phyloP scores from a whole-genome alignment of 2,797 vertebrate genomes.

The Tadarida brasiliensis region DNA sequence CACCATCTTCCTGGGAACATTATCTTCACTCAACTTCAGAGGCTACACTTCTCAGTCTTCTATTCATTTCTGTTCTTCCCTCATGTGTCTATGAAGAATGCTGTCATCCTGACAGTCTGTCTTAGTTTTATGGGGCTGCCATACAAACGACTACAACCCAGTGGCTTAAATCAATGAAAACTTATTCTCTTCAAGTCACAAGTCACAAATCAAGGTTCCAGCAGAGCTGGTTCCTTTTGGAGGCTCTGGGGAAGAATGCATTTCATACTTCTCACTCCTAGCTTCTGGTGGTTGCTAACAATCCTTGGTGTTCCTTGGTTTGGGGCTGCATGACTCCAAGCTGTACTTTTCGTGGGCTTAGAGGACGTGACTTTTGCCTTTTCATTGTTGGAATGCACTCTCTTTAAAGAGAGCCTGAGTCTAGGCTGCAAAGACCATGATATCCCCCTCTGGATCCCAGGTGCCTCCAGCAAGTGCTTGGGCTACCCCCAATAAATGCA shows the following conservation, averaged over 20 bases:
- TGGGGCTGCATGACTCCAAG: neutral
- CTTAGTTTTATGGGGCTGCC: neutral
- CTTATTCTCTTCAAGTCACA: neutral
- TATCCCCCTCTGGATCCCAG: neutral
- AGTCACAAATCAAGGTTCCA: neutral
- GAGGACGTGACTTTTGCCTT: neutral
- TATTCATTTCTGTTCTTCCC: neutral
- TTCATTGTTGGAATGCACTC: neutral
- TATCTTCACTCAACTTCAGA: neutral
- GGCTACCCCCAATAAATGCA: neutral
- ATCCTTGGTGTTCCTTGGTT: neutral
- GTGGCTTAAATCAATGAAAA: conserved; percentile 15
- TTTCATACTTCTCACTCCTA: neutral
- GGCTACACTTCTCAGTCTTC: neutral
- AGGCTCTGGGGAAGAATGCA: neutral
- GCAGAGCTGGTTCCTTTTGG: neutral
- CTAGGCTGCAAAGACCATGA: neutral
- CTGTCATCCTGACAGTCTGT: neutral
- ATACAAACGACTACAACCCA: neutral
- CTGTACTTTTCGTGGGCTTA: neutral
- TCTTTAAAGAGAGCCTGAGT: neutral
- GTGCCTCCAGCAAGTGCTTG: neutral
- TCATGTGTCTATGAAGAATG: neutral
- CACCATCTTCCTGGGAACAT: neutral
- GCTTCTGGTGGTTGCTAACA: neutral